Evolutionary conservation across 2,888 invertebrate species (phyloP).

Genomic region (Cephus nigrinus): DNA sequence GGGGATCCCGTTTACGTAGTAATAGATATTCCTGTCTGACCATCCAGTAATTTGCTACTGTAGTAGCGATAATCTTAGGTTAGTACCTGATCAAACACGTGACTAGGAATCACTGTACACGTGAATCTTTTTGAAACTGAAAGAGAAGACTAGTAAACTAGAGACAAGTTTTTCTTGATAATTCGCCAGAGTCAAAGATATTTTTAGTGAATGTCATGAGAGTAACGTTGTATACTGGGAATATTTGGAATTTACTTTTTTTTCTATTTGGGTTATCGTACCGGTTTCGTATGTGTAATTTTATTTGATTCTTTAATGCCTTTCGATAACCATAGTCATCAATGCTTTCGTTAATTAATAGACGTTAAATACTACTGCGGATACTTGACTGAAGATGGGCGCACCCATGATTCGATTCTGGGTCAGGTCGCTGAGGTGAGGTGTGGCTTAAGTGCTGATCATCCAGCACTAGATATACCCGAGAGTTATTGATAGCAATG

Average conservation of each 20-base stretch:
- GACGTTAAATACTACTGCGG: not conserved
- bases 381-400: slow-evolving; percentile 17
- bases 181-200: not conserved
- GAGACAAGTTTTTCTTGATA: not conserved
- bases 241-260: not conserved
- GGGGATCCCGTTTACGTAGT: not conserved
- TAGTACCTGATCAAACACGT: not conserved
- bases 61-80: not conserved
- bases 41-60: not conserved
- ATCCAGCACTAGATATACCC: not conserved
- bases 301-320: not conserved
- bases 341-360: not conserved
- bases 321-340: not conserved
- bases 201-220: not conserved
- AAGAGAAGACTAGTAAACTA: not conserved
- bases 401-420: slow-evolving; percentile 46
- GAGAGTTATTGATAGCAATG: not conserved
- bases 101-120: not conserved
- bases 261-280: not conserved
- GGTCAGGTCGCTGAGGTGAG: slow-evolving; percentile 44
- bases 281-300: not conserved
- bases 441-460: slow-evolving; percentile 22
- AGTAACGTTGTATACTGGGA: not conserved
- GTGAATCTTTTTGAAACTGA: not conserved
- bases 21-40: not conserved